Base-by-base conservation (phyloP, 2,113 vertebrate genomes). In the Cichladusa arquata region DNA sequence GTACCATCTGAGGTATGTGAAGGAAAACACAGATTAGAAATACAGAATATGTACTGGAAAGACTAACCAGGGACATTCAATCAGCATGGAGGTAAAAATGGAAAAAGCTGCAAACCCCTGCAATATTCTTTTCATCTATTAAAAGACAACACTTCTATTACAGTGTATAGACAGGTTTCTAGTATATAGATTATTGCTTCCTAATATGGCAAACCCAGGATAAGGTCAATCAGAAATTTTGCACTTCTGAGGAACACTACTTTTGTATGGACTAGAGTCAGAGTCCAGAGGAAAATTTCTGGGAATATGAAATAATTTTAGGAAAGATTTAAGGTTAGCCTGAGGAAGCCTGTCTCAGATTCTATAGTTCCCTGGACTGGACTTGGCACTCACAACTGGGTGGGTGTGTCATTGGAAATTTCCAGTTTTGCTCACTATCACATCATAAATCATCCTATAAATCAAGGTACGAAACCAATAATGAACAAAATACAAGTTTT, bases 341-440 rank as follows among this genome's bases (percentile, higher is more conserved):
- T 44, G 24, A 85, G 44, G 57, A 88, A 42, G 8, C 2, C 33
- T 74, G 40, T 70, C 45, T 76, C 56, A 85, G 12, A 19, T 18
- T 69, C 24, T 61, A 0, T 12, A 18, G 10, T 34, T 54, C 45
- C 12, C 26, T 20, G 8, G 8, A 38, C 2, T 60, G 24, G 8
- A 48, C 53, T 86, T 47, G 26, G 19, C 20, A 17, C 22, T 25
- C 0, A 2, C 0, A 15, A 6, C 3, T 19, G 19, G 12, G 18
- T 6, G 4, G 3, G 3, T 34, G 12, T 48, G 42, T 42, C 16
- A 11, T 14, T 57, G 38, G 11, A 53, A 67, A 44, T 24, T 28
- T 17, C 31, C 23, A n/a, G 18, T 6, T n/a, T 57, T 66, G 6
- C 17, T 81, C 15, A 25, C 6, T 50, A 45, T 22, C 14, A 26